These are phyloP conservation scores for Gymnothorax reevesii DNA, from an alignment of 2,797 vertebrate genomes.

Conservation along the genomic window DNA sequence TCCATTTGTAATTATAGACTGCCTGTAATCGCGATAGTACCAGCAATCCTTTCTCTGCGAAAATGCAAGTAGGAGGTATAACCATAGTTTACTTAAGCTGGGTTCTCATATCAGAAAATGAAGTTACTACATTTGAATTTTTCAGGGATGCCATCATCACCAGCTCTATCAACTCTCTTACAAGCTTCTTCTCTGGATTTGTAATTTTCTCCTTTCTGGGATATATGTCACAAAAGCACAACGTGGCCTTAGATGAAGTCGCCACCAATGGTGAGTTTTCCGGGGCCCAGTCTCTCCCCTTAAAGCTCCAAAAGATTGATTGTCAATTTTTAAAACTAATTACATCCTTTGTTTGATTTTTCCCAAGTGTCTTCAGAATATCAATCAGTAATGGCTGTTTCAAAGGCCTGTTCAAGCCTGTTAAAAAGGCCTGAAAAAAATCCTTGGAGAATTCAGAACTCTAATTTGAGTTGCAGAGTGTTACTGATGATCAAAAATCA, in stretches of 20 bases:
- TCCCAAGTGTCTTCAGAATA: conserved; percentile 7
- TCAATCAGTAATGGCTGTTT: conserved; percentile 17
- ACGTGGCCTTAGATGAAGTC: conserved; percentile 82
- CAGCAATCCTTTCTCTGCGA: neutral
- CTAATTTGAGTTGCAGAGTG: neutral
- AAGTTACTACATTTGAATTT: conserved; percentile 7
- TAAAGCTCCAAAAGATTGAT: neutral
- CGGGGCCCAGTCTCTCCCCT: neutral
- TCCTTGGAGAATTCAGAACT: conserved; percentile 26
- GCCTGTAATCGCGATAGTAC: neutral
- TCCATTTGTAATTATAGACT: neutral
- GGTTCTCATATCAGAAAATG: neutral
- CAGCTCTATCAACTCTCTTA: conserved; percentile 88
- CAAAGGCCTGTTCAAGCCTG: neutral
- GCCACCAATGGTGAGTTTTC: conserved; percentile 80
- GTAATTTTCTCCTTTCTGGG: conserved; percentile 92
- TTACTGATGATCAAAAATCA: conserved; percentile 16
- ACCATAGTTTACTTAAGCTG: neutral
- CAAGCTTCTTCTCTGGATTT: conserved; percentile 91
- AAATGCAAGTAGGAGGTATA: neutral
- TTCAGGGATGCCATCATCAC: conserved; percentile 89
- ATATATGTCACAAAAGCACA: conserved; percentile 88
- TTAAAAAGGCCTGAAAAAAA: conserved; percentile 12
- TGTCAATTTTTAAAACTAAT: neutral
- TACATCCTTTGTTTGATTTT: neutral